Evolutionary conservation across 2,888 invertebrate species (phyloP).

Genomic region (Rhimphoctona megacephalus): DNA sequence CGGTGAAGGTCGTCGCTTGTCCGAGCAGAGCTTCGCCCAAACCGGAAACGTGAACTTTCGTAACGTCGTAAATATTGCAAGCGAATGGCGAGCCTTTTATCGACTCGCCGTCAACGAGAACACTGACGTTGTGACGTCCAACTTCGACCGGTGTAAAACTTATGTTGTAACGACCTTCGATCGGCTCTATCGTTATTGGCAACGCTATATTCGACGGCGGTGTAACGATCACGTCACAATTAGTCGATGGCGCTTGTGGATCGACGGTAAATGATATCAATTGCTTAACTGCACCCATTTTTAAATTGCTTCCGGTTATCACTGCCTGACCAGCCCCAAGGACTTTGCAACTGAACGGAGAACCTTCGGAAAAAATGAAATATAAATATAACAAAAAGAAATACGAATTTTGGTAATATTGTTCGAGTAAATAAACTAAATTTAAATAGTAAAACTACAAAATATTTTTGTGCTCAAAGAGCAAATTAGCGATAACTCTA

Average conservation of each 20-base stretch:
- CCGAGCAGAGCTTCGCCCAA: slow-evolving; percentile 86
- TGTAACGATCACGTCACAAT: slow-evolving; percentile 87
- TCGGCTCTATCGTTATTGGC: slow-evolving; percentile 89
- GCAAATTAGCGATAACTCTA: neutral
- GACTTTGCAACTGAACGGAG: slow-evolving; percentile 97
- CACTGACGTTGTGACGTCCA: slow-evolving; percentile 93
- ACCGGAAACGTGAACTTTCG: slow-evolving; percentile 86
- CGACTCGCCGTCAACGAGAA: slow-evolving; percentile 93
- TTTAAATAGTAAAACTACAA: neutral
- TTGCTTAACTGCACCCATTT: slow-evolving; percentile 89
- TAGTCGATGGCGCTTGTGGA: slow-evolving; percentile 83
- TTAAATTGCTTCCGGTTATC: slow-evolving; percentile 89
- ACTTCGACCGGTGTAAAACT: slow-evolving; percentile 94
- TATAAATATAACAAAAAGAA: neutral
- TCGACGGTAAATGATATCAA: slow-evolving; percentile 88
- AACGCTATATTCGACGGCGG: slow-evolving; percentile 94
- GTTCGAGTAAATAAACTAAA: neutral
- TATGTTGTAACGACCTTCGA: slow-evolving; percentile 90
- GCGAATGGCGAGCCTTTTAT: slow-evolving; percentile 97
- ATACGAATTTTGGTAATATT: neutral
- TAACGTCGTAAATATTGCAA: slow-evolving; percentile 97
- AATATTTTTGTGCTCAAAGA: neutral
- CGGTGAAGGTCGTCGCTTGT: slow-evolving; percentile 95
- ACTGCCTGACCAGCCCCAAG: slow-evolving; percentile 88
- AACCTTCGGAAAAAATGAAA: slow-evolving; percentile 87